Percentiles rank a stretch among this genome's conserved stretches.
Evolutionary conservation across 1,140 invertebrate species (phyloP).

Genomic region (Triops longicaudatus): DNA sequence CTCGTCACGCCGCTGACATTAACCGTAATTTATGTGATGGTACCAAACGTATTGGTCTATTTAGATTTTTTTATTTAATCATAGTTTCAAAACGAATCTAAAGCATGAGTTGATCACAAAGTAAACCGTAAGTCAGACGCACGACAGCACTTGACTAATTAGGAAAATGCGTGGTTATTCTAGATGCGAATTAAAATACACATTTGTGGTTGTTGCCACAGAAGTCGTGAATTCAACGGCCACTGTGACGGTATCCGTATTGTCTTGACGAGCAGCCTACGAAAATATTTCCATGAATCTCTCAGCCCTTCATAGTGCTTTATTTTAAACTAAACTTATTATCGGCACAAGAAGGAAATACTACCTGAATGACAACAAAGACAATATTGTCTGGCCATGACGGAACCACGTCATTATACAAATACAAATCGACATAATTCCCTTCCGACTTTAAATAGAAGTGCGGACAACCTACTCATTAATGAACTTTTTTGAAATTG

Average conservation of each 20-base stretch:
- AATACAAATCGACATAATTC: background rate
- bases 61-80: no score
- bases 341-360: no score
- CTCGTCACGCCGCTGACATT: no score
- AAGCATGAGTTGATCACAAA: no score
- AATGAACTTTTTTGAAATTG: background rate
- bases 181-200: background rate
- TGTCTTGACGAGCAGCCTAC: background rate
- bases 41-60: no score
- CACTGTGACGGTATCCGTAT: background rate
- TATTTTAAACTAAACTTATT: background rate
- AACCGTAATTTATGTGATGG: no score
- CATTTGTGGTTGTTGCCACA: conserved; percentile 2
- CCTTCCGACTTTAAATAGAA: background rate
- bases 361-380: background rate
- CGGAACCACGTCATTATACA: background rate
- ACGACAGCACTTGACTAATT: no score
- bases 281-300: background rate
- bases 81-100: no score
- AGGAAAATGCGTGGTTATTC: background rate
- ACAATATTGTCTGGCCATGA: background rate
- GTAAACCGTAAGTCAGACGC: no score
- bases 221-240: background rate
- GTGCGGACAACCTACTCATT: background rate
- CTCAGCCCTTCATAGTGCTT: background rate